Evolutionary conservation across 2,797 vertebrate species (phyloP), one percentile per base, ranked within the genome.

Genomic region (Huso huso): DNA sequence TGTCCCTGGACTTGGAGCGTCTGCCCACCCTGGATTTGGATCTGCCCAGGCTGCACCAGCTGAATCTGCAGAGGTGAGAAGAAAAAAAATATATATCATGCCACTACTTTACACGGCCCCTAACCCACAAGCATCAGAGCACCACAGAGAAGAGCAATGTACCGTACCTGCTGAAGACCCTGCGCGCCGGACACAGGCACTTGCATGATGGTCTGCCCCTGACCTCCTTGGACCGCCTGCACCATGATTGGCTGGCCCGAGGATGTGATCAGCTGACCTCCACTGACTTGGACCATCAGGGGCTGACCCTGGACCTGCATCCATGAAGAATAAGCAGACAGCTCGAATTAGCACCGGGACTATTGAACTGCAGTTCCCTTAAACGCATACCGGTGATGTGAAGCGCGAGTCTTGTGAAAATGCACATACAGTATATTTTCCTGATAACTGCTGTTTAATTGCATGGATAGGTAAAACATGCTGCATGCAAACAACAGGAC

Each of bases 231-330:
- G 87, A 99, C 96, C 59, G 97, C 96, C 84, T 99, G 97, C 61
- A 99, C 96, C 97, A 99, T 99, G 81, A 99, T 98, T 12, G 97
- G 97, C 75, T 99, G 97, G n/a, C 97, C 97, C 1, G 96, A 95
- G 7, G 96, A 98, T 8, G 96, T 99, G 83, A 99, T 98, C 76
- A 99, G 90, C 79, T 99, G 97, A 11, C 97, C 96, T 1, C 96
- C 96, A 77, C 97, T 99, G 74, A 98, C 97, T 78, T 99, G 97
- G 11, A 99, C 97, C 97, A 99, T 99, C 65, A 99, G 87, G 0
- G 97, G 97, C 69, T 99, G 97, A 49, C 96, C 95, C 81, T 99
- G 96, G 51, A 99, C 95, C 95, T 98, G 70, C 63, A 64, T 71
- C 66, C 8, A 23, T 3, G 52, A 65, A 69, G 7, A 62, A 68